Evolutionary conservation across 2,797 vertebrate species (phyloP).

Genomic region (Nasua narica): DNA sequence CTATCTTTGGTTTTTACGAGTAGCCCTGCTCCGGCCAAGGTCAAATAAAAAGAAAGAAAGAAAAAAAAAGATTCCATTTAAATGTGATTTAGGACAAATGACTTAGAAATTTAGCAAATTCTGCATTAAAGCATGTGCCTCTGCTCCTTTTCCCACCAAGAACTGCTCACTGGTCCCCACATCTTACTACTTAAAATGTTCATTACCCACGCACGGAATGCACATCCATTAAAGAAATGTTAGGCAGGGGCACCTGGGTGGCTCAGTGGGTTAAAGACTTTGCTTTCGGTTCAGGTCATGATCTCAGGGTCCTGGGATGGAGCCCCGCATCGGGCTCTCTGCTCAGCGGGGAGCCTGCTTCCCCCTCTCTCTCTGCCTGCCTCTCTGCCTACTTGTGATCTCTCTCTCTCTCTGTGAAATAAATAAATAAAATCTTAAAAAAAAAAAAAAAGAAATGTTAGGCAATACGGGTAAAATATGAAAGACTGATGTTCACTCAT

Average conservation of each 20-base stretch:
- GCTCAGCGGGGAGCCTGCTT: no score
- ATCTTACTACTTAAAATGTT: constrained; percentile 4
- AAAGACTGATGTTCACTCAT: not conserved
- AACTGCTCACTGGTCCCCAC: not conserved
- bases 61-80: not conserved
- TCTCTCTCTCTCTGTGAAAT: no score
- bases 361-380: no score
- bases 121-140: not conserved
- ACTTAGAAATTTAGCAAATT: not conserved
- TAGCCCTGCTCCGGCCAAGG: not conserved
- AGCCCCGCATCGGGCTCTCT: no score
- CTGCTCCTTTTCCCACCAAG: not conserved
- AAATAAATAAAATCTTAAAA: no score
- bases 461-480: not conserved
- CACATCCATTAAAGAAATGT: not conserved
- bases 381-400: no score
- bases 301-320: no score
- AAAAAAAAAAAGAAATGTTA: constrained; percentile 38
- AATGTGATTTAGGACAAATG: not conserved
- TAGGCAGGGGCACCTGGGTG: no score
- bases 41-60: not conserved
- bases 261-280: no score
- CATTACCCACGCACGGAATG: not conserved
- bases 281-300: no score
- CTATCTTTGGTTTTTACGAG: not conserved